Percentiles rank a stretch among this genome's conserved stretches.
These are phyloP conservation scores for Fukomys damarensis DNA, from an alignment of 2,113 vertebrate species.

Conservation along the genomic window DNA sequence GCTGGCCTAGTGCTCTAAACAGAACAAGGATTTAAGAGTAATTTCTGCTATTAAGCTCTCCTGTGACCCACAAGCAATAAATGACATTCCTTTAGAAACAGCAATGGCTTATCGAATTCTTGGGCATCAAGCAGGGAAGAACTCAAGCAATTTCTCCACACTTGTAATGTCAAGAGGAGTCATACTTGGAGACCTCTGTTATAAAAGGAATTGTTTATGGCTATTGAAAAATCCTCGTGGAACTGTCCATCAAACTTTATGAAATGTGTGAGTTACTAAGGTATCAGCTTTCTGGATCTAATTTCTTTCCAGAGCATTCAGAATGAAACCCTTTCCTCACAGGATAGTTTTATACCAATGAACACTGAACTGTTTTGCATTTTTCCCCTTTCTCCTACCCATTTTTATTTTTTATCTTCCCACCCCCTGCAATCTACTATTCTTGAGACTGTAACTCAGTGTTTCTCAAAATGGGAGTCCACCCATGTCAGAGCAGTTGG, in stretches of 20 bases:
- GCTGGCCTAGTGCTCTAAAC: constrained; percentile 55
- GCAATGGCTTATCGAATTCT: constrained; percentile 66
- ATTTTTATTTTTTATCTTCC: not conserved
- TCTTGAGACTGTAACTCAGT: not conserved
- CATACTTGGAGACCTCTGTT: constrained; percentile 57
- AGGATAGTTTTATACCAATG: constrained; percentile 11
- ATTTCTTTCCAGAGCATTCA: constrained; percentile 66
- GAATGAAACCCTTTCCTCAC: constrained; percentile 57
- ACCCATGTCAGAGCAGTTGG: not conserved
- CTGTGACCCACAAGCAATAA: constrained; percentile 75
- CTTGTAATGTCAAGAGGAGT: constrained; percentile 77
- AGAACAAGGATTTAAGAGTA: constrained; percentile 68
- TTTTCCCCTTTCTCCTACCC: not conserved
- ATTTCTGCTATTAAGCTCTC: constrained; percentile 73
- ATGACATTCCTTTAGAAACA: constrained; percentile 57
- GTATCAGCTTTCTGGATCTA: constrained; percentile 71
- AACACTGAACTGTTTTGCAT: not conserved
- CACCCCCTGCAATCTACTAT: not conserved
- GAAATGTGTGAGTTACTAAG: constrained; percentile 71
- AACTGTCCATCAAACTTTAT: constrained; percentile 77
- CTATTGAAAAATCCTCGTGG: constrained; percentile 53
- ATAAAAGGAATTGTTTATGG: constrained; percentile 77
- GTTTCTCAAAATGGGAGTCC: not conserved
- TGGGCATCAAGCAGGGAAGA: constrained; percentile 42
- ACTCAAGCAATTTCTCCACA: constrained; percentile 66